Conservation (phyloP, 1,140 invertebrate species). For the Littorina saxatilis region DNA sequence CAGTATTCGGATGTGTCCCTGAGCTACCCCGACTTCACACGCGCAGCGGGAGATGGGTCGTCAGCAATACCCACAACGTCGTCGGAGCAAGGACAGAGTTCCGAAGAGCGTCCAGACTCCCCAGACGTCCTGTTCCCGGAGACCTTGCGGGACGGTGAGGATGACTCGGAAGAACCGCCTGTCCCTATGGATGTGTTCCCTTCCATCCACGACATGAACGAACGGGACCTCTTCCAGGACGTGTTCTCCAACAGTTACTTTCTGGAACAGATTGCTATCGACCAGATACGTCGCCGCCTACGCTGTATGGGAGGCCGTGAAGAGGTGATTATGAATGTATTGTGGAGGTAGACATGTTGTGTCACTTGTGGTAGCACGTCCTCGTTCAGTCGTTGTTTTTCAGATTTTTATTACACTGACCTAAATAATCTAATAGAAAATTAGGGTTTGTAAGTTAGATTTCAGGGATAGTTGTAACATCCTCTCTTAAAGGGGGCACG, state of each 20-base stretch:
- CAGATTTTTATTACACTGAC: too few relatives aligned
- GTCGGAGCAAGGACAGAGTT: neutral
- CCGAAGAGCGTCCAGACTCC: slow-evolving; percentile 4
- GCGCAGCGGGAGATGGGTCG: neutral
- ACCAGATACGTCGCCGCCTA: slow-evolving; percentile 31
- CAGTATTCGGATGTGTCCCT: neutral
- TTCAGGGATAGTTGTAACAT: too few relatives aligned
- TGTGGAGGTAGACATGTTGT: too few relatives aligned
- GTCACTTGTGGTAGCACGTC: too few relatives aligned
- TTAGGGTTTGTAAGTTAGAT: too few relatives aligned
- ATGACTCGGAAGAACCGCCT: neutral
- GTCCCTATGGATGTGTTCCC: slow-evolving; percentile 19
- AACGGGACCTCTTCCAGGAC: slow-evolving; percentile 33
- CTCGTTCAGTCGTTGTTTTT: too few relatives aligned
- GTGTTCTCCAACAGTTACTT: slow-evolving; percentile 39
- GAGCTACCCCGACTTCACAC: neutral
- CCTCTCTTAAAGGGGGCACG: too few relatives aligned
- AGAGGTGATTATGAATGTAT: too few relatives aligned
- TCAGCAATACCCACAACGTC: neutral
- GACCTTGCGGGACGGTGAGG: slow-evolving; percentile 27
- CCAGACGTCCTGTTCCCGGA: slow-evolving; percentile 32
- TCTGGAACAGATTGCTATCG: slow-evolving; percentile 38
- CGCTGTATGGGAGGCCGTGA: slow-evolving; percentile 17
- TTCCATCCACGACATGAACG: slow-evolving; percentile 38
- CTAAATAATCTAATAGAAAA: too few relatives aligned